These are phyloP conservation scores for Rhagoletis pomonella DNA, from an alignment of 1,140 invertebrate genomes.

Conservation along the genomic window DNA sequence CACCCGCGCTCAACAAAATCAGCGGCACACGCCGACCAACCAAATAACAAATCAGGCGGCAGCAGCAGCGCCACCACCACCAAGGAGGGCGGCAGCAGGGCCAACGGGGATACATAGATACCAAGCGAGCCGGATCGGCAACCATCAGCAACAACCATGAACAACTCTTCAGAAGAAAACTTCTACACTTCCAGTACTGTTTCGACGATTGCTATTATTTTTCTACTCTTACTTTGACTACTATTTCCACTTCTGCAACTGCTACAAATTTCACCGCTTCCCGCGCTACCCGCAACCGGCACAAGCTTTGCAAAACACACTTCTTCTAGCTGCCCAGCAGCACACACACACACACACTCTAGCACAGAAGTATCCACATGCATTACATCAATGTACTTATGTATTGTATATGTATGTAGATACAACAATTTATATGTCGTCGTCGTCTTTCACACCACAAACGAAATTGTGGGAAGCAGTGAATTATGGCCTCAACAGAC, in stretches of 20 bases:
- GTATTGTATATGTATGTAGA: no score
- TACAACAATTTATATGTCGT: constrained; percentile 37
- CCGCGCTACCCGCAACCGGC: not conserved
- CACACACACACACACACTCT: not conserved
- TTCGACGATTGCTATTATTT: constrained; percentile 15
- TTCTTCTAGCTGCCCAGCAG: constrained; percentile 15
- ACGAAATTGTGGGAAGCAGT: constrained; percentile 44
- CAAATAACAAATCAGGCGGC: not conserved
- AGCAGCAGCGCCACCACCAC: not conserved
- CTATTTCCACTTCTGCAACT: not conserved
- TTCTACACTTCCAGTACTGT: not conserved
- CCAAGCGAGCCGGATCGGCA: not conserved
- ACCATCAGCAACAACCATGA: constrained; percentile 43
- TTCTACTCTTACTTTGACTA: not conserved
- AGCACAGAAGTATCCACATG: not conserved
- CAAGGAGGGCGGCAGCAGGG: not conserved
- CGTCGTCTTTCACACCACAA: constrained; percentile 47
- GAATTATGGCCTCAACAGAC: constrained; percentile 49
- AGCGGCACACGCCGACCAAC: constrained; percentile 10
- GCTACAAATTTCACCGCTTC: not conserved
- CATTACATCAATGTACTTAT: no score
- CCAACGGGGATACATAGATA: not conserved
- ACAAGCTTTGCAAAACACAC: not conserved
- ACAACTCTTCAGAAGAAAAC: constrained; percentile 37
- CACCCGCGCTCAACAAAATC: not conserved